phyloP scores from a whole-genome alignment of 2,113 vertebrate species.

The Ameiurus melas region DNA sequence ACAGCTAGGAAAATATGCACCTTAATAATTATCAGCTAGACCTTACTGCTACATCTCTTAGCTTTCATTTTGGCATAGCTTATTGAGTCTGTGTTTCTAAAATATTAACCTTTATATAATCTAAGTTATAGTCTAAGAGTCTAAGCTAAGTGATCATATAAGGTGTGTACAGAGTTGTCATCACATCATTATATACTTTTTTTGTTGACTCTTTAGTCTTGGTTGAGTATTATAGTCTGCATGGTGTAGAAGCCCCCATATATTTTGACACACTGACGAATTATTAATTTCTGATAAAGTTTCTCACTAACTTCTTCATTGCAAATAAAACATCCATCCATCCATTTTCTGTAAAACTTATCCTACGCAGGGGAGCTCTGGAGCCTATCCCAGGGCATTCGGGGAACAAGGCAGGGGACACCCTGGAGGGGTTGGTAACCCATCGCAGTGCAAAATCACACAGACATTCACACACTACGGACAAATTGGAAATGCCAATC shows the following conservation, averaged over 20 bases:
- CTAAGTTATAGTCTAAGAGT: not conserved
- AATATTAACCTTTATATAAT: not conserved
- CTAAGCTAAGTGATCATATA: not conserved
- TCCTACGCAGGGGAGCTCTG: too few relatives aligned
- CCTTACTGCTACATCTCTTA: not conserved
- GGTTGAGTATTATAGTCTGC: not conserved
- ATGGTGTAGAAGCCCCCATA: not conserved
- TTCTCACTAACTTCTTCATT: not conserved
- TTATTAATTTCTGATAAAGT: not conserved
- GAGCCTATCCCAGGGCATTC: not conserved
- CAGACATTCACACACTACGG: not conserved
- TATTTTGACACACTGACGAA: not conserved
- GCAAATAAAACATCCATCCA: not conserved
- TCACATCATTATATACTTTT: not conserved
- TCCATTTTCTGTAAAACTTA: too few relatives aligned
- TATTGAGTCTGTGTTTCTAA: not conserved
- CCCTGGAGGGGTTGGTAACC: not conserved
- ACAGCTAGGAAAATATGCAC: constrained; percentile 21
- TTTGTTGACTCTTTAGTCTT: not conserved
- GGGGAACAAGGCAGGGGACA: not conserved
- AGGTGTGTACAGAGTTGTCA: not conserved
- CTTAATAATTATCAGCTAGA: constrained; percentile 2
- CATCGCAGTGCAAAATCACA: not conserved
- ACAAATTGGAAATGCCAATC: not conserved
- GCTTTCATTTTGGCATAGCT: not conserved